Conservation (phyloP, 1,140 invertebrate genomes). For the Heliconius hermathena region DNA sequence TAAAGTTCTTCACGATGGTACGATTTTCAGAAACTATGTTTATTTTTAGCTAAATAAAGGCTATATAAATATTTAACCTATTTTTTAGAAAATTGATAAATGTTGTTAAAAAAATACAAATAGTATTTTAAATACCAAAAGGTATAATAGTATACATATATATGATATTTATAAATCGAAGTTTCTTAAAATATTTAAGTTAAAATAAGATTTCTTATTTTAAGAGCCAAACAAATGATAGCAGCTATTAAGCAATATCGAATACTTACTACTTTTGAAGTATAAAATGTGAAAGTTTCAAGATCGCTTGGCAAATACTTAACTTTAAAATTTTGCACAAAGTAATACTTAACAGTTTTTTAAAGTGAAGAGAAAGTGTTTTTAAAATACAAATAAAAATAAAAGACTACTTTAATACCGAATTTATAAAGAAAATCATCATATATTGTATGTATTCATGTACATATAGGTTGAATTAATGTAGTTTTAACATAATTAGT, state of each 20-base stretch:
- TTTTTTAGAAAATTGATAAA: too few relatives aligned
- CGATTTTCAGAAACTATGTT: too few relatives aligned
- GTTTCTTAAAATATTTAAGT: neutral
- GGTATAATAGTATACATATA: neutral
- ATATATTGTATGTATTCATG: neutral
- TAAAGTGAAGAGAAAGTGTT: neutral
- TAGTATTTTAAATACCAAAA: neutral
- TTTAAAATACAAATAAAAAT: neutral
- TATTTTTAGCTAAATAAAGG: too few relatives aligned
- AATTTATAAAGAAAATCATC: neutral
- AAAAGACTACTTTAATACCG: neutral
- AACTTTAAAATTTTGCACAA: constrained; percentile 15
- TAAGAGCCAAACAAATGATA: constrained; percentile 5
- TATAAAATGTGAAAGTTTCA: constrained; percentile 16
- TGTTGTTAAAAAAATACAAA: too few relatives aligned
- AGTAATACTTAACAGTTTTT: constrained; percentile 12
- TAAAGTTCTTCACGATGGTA: too few relatives aligned
- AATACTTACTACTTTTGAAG: constrained; percentile 7
- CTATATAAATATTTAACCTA: too few relatives aligned
- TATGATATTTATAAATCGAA: neutral
- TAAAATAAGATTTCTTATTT: neutral
- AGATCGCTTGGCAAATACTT: constrained; percentile 14
- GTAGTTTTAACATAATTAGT: too few relatives aligned
- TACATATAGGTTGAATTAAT: too few relatives aligned
- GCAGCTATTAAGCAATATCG: neutral